Base-by-base conservation (phyloP, 2,113 vertebrate species). In the Lontra canadensis region DNA sequence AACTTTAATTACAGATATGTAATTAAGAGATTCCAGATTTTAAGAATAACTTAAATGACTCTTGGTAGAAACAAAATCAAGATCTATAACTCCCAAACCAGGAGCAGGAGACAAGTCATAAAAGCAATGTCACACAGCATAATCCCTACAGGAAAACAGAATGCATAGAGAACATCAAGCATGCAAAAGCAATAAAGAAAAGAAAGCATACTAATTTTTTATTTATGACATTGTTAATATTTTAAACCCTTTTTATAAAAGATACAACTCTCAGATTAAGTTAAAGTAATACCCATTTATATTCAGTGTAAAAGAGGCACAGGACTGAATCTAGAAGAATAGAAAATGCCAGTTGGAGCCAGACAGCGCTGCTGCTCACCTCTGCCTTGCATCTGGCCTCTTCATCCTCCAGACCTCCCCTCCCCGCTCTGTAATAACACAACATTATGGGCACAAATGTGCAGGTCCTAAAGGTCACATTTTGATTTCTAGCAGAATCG, bases 181-280 rank as follows among this genome's bases (percentile, higher is more conserved):
- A 67, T 31, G 4, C 26, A 36, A 55, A 91, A 49, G 78, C 31
- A 55, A 52, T 93, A 61, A 73, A 79, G 29, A 63, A 67, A 59
- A 59, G 57, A 67, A 85, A 36, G 26, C 73, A 39, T 2, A 4
- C 69, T 83, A 4, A 80, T 76, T 89, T 85, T 80, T 86, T 85
- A 95, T 80, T 90, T 81, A 89, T 67, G 59, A 59, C 29, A 84
- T 15, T 80, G 49, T 67, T 89, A 97, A 94, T 94, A 92, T 83
- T 97, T 94, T 85, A 96, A 90, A 34, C 4, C 21, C 21, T 44
- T 88, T 88, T 80, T 88, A 44, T 90, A 73, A 94, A 95, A 88
- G 15, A 79, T 78, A 73, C 63, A 95, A 79, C 34, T 52, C 74
- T 96, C 52, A 67, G 29, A 25, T 44, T 71, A 52, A 88, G 63